These are phyloP conservation scores for Cladopsammia gracilis DNA, from an alignment of 64 coral and sea anemone species.

Conservation along the genomic window DNA sequence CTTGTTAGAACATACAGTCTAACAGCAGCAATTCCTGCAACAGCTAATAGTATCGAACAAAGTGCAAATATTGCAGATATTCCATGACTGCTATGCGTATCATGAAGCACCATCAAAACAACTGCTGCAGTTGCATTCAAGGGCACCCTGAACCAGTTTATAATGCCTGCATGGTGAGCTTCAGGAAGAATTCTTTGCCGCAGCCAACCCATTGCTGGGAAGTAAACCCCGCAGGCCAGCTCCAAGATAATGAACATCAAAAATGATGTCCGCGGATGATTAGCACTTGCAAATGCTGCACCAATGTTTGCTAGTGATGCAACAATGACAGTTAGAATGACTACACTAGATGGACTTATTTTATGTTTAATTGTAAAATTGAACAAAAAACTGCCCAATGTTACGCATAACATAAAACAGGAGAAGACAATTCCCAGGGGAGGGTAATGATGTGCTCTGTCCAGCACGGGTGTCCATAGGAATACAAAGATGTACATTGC, in stretches of 20 bases:
- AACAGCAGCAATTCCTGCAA: slow-evolving; percentile 76
- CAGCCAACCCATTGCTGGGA: slow-evolving; percentile 98
- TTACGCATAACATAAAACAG: slow-evolving; percentile 96
- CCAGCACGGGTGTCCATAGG: slow-evolving; percentile 97
- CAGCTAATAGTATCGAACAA: slow-evolving; percentile 82
- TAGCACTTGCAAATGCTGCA: slow-evolving; percentile 80
- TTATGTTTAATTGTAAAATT: slow-evolving; percentile 75
- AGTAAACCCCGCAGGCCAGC: slow-evolving; percentile 93
- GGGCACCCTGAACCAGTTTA: slow-evolving; percentile 99
- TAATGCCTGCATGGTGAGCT: slow-evolving; percentile 96
- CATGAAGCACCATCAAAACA: slow-evolving; percentile 95
- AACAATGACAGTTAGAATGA: slow-evolving; percentile 72
- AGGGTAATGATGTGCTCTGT: slow-evolving; percentile 72
- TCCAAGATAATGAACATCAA: slow-evolving; percentile 90
- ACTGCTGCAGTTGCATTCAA: slow-evolving; percentile 92
- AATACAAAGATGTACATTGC: slow-evolving; percentile 99
- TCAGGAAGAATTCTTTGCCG: slow-evolving; percentile 94
- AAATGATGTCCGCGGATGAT: slow-evolving; percentile 90
- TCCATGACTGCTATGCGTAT: slow-evolving; percentile 95
- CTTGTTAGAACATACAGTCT: slow-evolving; percentile 70
- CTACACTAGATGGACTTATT: slow-evolving; percentile 79
- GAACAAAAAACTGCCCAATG: slow-evolving; percentile 86
- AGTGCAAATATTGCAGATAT: slow-evolving; percentile 96
- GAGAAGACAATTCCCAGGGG: slow-evolving; percentile 95
- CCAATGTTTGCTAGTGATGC: slow-evolving; percentile 85